Evolutionary conservation across 2,888 invertebrate genomes (phyloP).

Genomic region (Octodonta nipae): DNA sequence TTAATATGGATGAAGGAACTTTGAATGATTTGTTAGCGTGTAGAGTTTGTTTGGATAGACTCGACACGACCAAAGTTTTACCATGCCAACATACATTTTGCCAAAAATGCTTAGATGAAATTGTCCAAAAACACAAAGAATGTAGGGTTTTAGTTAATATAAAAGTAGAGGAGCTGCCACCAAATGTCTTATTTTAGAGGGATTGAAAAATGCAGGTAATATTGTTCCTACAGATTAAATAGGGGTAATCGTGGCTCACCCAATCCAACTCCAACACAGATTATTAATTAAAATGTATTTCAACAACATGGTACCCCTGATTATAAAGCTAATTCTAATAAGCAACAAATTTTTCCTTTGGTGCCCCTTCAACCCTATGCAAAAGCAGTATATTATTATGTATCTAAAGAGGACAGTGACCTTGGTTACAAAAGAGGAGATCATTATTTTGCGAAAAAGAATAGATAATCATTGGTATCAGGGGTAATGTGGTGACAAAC

Average conservation of each 20-base stretch:
- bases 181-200: slow-evolving; percentile 90
- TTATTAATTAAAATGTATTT: no score
- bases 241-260: slow-evolving; percentile 12
- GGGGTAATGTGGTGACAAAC: slow-evolving; percentile 64
- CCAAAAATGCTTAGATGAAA: slow-evolving; percentile 82
- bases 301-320: slow-evolving; percentile 26
- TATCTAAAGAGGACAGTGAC: slow-evolving; percentile 73
- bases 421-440: slow-evolving; percentile 75
- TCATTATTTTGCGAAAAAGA: slow-evolving; percentile 63
- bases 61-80: slow-evolving; percentile 82
- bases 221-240: slow-evolving; percentile 36
- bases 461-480: slow-evolving; percentile 78
- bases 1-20: slow-evolving; percentile 76
- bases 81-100: slow-evolving; percentile 96
- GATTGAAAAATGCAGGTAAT: slow-evolving; percentile 54
- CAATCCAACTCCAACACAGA: slow-evolving; percentile 15
- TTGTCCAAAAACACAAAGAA: slow-evolving; percentile 79
- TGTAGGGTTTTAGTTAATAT: slow-evolving; percentile 74
- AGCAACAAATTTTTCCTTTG: slow-evolving; percentile 41
- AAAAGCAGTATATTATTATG: slow-evolving; percentile 75
- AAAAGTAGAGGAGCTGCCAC: slow-evolving; percentile 79
- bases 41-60: slow-evolving; percentile 82
- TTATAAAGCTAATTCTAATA: slow-evolving; percentile 29
- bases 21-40: slow-evolving; percentile 86
- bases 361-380: slow-evolving; percentile 64